These are phyloP conservation scores for Drosophila birchii DNA, from an alignment of 2,888 invertebrate genomes.

Conservation along the genomic window DNA sequence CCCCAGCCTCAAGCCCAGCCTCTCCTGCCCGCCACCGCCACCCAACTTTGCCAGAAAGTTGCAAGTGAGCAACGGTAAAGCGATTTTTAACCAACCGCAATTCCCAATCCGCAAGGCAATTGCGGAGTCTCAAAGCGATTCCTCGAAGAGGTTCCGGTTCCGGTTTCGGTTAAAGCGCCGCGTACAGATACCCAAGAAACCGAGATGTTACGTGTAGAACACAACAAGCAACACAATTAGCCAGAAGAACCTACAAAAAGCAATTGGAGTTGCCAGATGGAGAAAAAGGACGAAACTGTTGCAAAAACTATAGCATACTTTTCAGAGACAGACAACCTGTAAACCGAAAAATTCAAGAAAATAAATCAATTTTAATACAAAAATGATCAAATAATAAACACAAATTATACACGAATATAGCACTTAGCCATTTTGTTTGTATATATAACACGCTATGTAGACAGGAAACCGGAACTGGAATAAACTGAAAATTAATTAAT, in stretches of 20 bases:
- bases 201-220: slow-evolving; percentile 1
- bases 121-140: slow-evolving; percentile 11
- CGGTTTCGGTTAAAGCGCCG: background rate
- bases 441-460: background rate
- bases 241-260: too few relatives aligned
- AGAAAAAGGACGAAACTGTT: background rate
- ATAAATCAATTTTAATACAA: background rate
- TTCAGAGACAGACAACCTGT: background rate
- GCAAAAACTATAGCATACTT: background rate
- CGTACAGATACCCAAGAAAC: background rate
- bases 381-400: background rate
- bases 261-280: background rate
- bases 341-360: background rate
- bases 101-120: slow-evolving; percentile 23
- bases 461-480: background rate
- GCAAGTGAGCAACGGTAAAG: slow-evolving; percentile 45
- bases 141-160: slow-evolving; percentile 1
- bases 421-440: background rate
- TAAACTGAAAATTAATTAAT: background rate
- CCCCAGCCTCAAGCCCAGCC: too few relatives aligned
- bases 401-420: background rate
- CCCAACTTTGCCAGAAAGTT: slow-evolving; percentile 1
- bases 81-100: slow-evolving; percentile 43
- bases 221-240: background rate
- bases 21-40: background rate